These are phyloP conservation scores for Myotis davidii DNA, from an alignment of 2,113 vertebrate species.

Conservation along the genomic window DNA sequence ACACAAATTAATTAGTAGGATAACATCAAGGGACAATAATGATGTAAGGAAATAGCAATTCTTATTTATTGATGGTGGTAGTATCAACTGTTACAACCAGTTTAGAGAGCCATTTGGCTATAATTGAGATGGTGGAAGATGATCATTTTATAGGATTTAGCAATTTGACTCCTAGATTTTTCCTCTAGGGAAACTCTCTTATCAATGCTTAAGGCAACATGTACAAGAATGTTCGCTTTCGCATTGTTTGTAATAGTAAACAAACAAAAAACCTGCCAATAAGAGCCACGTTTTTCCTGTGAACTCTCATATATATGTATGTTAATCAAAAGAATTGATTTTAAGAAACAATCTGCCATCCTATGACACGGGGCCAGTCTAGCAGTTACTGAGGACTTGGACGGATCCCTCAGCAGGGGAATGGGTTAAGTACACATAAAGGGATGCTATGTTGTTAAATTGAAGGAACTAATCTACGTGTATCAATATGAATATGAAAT, in stretches of 20 bases:
- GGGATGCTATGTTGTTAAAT: not conserved
- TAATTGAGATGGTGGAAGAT: not conserved
- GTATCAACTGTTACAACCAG: not conserved
- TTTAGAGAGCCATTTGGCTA: not conserved
- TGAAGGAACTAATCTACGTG: not conserved
- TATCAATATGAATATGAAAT: not conserved
- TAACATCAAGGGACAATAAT: not conserved
- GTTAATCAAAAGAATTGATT: not conserved
- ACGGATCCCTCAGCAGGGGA: not conserved
- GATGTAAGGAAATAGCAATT: not conserved
- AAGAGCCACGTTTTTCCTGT: not conserved
- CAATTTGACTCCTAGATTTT: not conserved
- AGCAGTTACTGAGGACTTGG: not conserved
- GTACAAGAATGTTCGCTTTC: not conserved
- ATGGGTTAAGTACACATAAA: not conserved
- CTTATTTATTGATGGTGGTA: not conserved
- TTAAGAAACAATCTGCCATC: not conserved
- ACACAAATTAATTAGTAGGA: constrained; percentile 17
- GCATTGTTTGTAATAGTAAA: not conserved
- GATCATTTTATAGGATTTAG: not conserved
- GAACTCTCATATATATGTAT: not conserved
- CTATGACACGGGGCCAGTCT: not conserved
- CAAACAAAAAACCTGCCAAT: not conserved
- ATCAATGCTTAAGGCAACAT: not conserved
- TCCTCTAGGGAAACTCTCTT: not conserved